Evolutionary conservation across 1,140 invertebrate genomes (phyloP), one percentile per base, ranked within the genome.

Genomic region (Bombyx mandarina): DNA sequence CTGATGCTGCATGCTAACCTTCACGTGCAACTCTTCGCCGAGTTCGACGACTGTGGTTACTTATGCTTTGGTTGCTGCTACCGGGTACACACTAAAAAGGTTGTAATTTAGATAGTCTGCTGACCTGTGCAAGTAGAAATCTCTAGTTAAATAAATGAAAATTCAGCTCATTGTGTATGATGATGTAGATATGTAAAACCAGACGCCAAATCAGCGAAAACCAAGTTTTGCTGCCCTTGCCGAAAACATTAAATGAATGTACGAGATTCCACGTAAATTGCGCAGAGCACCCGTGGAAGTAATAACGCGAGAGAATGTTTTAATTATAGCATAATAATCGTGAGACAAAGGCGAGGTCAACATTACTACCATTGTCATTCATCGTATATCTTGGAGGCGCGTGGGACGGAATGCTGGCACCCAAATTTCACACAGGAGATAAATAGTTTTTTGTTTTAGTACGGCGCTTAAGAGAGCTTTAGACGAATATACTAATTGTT

Each of bases 321-420:
- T 63, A 48, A 59, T 63, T 59, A 63, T 52, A 45, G 43, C 56
- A 43, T 52, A 26, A 56, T 61, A 54, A 57, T 61, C 42, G 45
- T 45, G 50, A 48, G 10, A 42, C 45, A 45, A 54, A 45, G 45
- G n/a, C 61, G 54, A 59, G 57, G 57, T 57, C 57, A 53, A 8
- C 35, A 9, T 43, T 12, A 42, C 12, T 35, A 55, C 54, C 26
- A 49, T 56, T 48, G 53, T 54, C 43, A 54, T 45, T 10, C 43
- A 22, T 45, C 43, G 12, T 54, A 54, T 54, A 45, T 54, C 53
- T 45, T 45, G 18, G 12, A 54, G 53, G 53, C 45, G 43, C 44
- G 53, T 54, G 12, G 53, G 53, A 45, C 5, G 50, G 7, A 9
- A 35, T 35, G 26, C 4, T 35, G 2, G 26, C 26, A 35, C 26